Evolutionary conservation across 2,113 vertebrate species (phyloP).

Genomic region (Melanostigma gelatinosum): DNA sequence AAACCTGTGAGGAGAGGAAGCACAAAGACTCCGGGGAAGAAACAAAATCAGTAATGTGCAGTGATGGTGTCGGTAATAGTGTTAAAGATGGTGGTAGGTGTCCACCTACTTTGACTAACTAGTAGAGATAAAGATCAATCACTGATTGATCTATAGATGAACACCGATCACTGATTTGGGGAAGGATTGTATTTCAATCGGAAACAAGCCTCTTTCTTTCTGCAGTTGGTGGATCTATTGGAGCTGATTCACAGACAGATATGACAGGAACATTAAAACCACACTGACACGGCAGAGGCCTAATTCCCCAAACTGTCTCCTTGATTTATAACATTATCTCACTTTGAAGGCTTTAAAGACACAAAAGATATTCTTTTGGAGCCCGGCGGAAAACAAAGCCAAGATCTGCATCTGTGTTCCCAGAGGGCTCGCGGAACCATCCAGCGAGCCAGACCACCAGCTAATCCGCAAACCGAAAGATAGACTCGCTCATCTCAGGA

Average conservation of each 20-base stretch:
- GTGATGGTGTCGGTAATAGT: no score
- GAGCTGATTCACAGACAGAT: slow-evolving; percentile 9
- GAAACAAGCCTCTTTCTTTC: not conserved
- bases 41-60: no score
- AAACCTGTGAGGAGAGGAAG: no score
- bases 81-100: no score
- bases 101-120: no score
- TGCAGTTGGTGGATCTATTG: not conserved
- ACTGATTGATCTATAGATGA: not conserved
- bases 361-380: slow-evolving; percentile 30
- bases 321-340: slow-evolving; percentile 58
- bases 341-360: slow-evolving; percentile 47
- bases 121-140: slow-evolving; percentile 5
- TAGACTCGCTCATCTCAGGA: not conserved
- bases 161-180: not conserved
- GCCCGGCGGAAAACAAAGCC: slow-evolving; percentile 47
- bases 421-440: slow-evolving; percentile 34
- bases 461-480: slow-evolving; percentile 35
- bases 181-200: not conserved
- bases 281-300: slow-evolving; percentile 31
- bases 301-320: slow-evolving; percentile 35
- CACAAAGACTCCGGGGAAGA: no score
- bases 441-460: slow-evolving; percentile 44
- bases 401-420: slow-evolving; percentile 61
- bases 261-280: slow-evolving; percentile 34